A percentile compares a stretch with the other conserved stretches of the same genome.
phyloP scores from a whole-genome alignment of 2,113 vertebrate species.

The Pseudorhombus dupliciocellatus region DNA sequence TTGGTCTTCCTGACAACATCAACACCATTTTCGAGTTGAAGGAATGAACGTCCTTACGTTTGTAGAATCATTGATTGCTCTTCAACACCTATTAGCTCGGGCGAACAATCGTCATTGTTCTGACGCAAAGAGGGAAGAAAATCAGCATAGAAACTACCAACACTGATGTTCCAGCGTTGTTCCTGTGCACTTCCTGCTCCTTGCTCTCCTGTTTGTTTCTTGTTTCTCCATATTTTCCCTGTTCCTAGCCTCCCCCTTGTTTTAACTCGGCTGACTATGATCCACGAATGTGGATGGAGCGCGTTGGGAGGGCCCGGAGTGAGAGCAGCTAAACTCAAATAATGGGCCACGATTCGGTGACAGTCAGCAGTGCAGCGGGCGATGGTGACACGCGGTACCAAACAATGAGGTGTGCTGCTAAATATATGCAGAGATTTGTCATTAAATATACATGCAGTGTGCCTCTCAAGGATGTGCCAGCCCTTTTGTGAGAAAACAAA shows the following conservation, averaged over 20 bases:
- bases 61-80: no score
- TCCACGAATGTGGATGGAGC: constrained; percentile 14
- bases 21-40: no score
- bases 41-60: no score
- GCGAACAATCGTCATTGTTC: no score
- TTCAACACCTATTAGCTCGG: no score
- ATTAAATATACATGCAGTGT: constrained; percentile 79
- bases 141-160: no score
- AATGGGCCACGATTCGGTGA: constrained; percentile 37
- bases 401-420: constrained; percentile 64
- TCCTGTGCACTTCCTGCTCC: constrained; percentile 4
- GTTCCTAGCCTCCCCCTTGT: background rate
- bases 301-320: constrained; percentile 4
- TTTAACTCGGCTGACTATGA: constrained; percentile 9
- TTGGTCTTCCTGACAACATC: no score
- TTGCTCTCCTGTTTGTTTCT: constrained; percentile 9
- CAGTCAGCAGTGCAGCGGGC: constrained; percentile 56
- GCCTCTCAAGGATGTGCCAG: constrained; percentile 74
- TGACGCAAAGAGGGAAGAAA: no score
- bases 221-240: constrained; percentile 1
- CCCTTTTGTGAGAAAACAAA: constrained; percentile 76
- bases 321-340: constrained; percentile 49
- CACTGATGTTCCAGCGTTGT: constrained; percentile 3
- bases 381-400: constrained; percentile 45
- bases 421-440: constrained; percentile 66